phyloP scores from a whole-genome alignment of 2,888 invertebrate genomes.

The Pelosia muscerda region DNA sequence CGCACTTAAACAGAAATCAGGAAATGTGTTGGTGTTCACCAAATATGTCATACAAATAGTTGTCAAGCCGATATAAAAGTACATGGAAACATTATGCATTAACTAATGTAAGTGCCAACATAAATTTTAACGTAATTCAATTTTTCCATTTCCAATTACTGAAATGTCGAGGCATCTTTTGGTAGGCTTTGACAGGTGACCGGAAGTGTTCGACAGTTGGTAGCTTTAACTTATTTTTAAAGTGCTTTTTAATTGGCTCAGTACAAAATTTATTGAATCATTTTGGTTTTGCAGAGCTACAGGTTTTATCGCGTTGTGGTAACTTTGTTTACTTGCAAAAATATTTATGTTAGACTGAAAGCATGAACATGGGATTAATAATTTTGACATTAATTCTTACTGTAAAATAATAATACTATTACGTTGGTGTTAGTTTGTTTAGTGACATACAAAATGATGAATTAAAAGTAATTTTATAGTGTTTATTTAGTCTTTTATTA shows the following conservation, averaged over 20 bases:
- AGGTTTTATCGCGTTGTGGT: neutral
- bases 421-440: too few relatives aligned
- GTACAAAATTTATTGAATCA: slow-evolving; percentile 6
- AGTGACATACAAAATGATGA: too few relatives aligned
- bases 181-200: slow-evolving; percentile 37
- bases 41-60: neutral
- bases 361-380: too few relatives aligned
- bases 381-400: too few relatives aligned
- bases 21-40: neutral
- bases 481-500: too few relatives aligned
- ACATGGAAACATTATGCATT: neutral
- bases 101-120: neutral
- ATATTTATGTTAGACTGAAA: too few relatives aligned
- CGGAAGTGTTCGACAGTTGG: slow-evolving; percentile 34
- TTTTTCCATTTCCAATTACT: slow-evolving; percentile 27
- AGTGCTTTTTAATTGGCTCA: slow-evolving; percentile 27
- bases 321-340: too few relatives aligned
- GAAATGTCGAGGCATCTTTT: slow-evolving; percentile 24
- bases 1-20: too few relatives aligned
- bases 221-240: neutral
- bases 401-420: too few relatives aligned
- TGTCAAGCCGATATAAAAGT: neutral
- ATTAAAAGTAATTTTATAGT: too few relatives aligned
- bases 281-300: neutral
- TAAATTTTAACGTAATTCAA: neutral